Base-by-base conservation (phyloP, 2,888 invertebrate genomes). In the Tinea pellionella region DNA sequence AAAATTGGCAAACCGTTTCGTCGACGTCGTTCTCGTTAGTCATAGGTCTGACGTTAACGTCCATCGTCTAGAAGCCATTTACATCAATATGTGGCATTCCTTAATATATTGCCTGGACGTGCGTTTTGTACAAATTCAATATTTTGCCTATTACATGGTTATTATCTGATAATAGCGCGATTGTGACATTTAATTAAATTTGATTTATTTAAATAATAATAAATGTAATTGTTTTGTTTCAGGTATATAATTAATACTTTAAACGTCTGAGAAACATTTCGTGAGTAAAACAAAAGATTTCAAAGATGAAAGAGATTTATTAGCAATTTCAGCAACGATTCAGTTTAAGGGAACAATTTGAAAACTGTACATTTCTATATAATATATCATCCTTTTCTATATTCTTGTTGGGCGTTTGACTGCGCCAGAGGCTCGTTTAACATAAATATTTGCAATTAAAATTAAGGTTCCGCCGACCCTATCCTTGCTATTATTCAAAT, bases 371-470 rank as follows among this genome's bases (percentile, higher is more conserved):
- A 47, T 71, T 73, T 71, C 65, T 63, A 62, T 62, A 66, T 75
- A 77, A 77, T 83, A 78, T 74, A 78, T 81, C 80, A 81, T 79
- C 73, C 75, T 80, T 79, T 73, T 74, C 75, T 79, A 78, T 81
- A 80, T 77, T 73, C 70, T 68, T 9, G 53, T 18, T 24, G 53
- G 53, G n/a, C 53, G 53, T 53, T 53, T 18, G 6, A 53, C 53
- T 53, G 6, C 53, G 53, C 53, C 53, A 8, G 19, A 18, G 73
- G 71, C 73, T 73, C 80, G 78, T 78, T 87, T 82, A 80, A 78
- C 84, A 85, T 86, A 87, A 87, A 87, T 86, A 87, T 87, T 87
- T 87, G 83, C 86, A 86, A 86, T 87, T 87, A 86, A 83, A 87
- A 87, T 87, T 80, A 84, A 78, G 76, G 78, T 70, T 69, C 72